A percentile compares a stretch with the other conserved stretches of the same genome.
These are phyloP conservation scores for Mimas tiliae DNA, from an alignment of 2,888 invertebrate genomes.

Conservation along the genomic window DNA sequence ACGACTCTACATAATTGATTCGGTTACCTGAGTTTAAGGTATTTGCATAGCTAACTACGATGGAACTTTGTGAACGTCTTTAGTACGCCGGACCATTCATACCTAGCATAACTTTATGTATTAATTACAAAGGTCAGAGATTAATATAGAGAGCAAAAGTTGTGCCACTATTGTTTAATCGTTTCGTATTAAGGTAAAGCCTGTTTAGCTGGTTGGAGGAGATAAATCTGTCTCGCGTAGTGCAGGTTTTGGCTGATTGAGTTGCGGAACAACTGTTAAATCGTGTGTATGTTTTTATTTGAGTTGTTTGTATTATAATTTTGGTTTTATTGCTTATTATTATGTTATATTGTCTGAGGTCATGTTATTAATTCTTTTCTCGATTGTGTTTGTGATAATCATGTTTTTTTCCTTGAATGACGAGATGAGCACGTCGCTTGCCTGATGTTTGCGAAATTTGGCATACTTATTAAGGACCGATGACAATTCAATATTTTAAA, in stretches of 20 bases:
- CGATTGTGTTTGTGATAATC: too few relatives aligned
- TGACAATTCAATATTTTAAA: too few relatives aligned
- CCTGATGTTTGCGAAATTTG: too few relatives aligned
- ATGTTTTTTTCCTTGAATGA: too few relatives aligned
- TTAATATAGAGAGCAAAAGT: slow-evolving; percentile 11
- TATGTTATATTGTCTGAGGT: too few relatives aligned
- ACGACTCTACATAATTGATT: slow-evolving; percentile 52
- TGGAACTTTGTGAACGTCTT: slow-evolving; percentile 41
- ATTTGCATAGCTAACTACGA: slow-evolving; percentile 56
- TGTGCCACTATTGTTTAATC: background rate
- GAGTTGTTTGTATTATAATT: too few relatives aligned
- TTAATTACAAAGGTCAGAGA: slow-evolving; percentile 15
- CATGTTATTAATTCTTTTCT: too few relatives aligned
- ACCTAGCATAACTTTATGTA: background rate
- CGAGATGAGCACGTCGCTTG: too few relatives aligned
- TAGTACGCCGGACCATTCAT: slow-evolving; percentile 8
- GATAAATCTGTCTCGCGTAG: background rate
- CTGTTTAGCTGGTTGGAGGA: background rate
- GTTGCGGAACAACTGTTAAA: background rate
- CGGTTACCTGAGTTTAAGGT: slow-evolving; percentile 44
- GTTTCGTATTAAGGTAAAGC: slow-evolving; percentile 7
- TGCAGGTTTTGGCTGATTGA: background rate
- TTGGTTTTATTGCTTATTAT: too few relatives aligned
- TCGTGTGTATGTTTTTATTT: too few relatives aligned
- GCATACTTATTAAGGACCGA: too few relatives aligned